Evolutionary conservation across 37 sponge, comb jelly and placozoan genomes (phyloP).

Genomic region (Mnemiopsis leidyi): DNA sequence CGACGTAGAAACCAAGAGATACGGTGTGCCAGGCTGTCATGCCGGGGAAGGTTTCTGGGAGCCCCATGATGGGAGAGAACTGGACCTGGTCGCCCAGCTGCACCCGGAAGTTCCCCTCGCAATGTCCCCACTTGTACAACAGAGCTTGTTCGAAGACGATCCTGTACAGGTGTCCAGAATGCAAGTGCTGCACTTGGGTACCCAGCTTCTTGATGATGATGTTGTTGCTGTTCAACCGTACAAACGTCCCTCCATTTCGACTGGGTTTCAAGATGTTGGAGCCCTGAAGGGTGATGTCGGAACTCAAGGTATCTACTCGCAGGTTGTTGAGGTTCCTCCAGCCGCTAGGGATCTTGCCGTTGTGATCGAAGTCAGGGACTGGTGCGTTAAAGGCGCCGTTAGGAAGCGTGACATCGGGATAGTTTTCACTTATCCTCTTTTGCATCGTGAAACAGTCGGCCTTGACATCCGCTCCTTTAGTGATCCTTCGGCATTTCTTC

Average conservation of each 20-base stretch:
- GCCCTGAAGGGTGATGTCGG: neutral
- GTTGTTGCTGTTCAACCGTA: conserved; percentile 14
- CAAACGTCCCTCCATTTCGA: neutral
- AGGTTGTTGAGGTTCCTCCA: neutral
- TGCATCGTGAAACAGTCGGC: conserved; percentile 7
- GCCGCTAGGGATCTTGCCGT: neutral
- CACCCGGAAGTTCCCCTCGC: neutral
- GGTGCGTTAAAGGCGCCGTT: neutral
- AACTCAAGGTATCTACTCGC: neutral
- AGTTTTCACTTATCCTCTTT: neutral
- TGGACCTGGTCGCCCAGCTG: conserved; percentile 6
- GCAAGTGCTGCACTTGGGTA: neutral
- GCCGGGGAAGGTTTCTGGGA: neutral
- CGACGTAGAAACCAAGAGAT: neutral
- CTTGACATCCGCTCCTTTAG: neutral
- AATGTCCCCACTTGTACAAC: conserved; percentile 30
- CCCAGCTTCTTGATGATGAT: neutral
- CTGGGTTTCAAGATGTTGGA: neutral
- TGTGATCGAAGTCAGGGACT: neutral
- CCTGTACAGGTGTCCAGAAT: neutral
- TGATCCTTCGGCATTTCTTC: neutral
- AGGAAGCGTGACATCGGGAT: neutral
- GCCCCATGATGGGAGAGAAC: conserved; percentile 3
- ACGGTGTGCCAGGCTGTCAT: conserved; percentile 6
- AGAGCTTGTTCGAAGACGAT: neutral